Percentiles rank a stretch among this genome's conserved stretches.
phyloP scores from a whole-genome alignment of 2,888 invertebrate genomes.

The Euplagia quadripunctaria region DNA sequence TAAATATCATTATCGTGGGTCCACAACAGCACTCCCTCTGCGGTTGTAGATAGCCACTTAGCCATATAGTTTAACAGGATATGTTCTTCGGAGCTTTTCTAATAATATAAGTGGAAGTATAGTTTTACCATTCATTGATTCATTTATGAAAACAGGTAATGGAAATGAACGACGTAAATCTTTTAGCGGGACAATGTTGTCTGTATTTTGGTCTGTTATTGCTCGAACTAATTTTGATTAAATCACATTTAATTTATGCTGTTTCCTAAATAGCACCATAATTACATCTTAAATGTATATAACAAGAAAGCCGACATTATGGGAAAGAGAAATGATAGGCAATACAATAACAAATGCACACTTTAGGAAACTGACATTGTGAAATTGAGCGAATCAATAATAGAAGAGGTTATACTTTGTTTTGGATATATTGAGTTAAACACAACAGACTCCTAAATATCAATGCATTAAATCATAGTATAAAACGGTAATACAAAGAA shows the following conservation, averaged over 20 bases:
- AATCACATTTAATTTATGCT: neutral
- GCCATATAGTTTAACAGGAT: conserved; percentile 57
- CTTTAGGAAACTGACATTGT: no score
- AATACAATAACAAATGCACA: no score
- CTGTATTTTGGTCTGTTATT: neutral
- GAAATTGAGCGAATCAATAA: no score
- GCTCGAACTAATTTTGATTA: neutral
- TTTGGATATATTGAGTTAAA: no score
- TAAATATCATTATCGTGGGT: conserved; percentile 81
- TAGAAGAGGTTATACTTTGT: no score
- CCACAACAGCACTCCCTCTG: conserved; percentile 72
- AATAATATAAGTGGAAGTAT: conserved; percentile 29
- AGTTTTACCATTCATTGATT: conserved; percentile 8
- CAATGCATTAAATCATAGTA: no score
- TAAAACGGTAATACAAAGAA: no score
- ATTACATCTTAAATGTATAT: no score
- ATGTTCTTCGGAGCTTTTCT: conserved; percentile 35
- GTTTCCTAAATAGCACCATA: neutral
- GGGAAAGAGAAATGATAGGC: neutral
- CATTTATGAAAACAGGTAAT: neutral
- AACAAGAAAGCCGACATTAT: neutral
- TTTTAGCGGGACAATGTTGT: neutral
- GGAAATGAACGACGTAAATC: neutral
- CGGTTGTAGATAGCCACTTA: conserved; percentile 75
- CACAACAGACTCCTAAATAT: no score